phyloP scores from a whole-genome alignment of 1,140 invertebrate genomes.

The Orussus abietinus region DNA sequence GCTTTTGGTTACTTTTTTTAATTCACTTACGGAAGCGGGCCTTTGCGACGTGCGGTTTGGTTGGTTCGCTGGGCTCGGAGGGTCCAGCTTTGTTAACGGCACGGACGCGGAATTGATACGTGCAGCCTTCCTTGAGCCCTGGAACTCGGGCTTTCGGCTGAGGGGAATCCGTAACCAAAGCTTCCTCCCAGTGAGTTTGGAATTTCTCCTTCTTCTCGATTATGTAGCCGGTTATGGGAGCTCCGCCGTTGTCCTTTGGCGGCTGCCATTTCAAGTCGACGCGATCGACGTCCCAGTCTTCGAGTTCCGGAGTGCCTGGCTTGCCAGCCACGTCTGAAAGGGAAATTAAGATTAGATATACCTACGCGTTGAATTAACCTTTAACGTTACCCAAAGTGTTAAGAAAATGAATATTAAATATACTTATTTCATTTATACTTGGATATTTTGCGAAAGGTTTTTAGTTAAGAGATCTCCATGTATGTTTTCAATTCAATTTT shows the following conservation, averaged over 20 bases:
- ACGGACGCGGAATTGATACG: slow-evolving; percentile 88
- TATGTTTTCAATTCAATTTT: too few species aligned
- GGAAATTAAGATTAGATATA: neutral
- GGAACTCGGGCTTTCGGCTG: slow-evolving; percentile 77
- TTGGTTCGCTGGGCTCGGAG: slow-evolving; percentile 84
- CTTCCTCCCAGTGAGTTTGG: slow-evolving; percentile 83
- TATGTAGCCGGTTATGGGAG: slow-evolving; percentile 92
- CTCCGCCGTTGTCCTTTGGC: slow-evolving; percentile 86
- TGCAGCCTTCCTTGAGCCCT: slow-evolving; percentile 85
- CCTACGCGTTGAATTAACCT: too few species aligned
- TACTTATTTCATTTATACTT: too few species aligned
- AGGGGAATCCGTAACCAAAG: slow-evolving; percentile 73
- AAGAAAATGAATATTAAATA: too few species aligned
- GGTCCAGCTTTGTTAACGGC: slow-evolving; percentile 94
- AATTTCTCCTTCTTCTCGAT: slow-evolving; percentile 97
- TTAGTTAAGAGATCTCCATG: too few species aligned
- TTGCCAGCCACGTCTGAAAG: slow-evolving; percentile 75
- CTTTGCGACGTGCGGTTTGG: slow-evolving; percentile 83
- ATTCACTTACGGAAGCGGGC: slow-evolving; percentile 78
- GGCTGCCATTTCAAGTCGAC: slow-evolving; percentile 92
- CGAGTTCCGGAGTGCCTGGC: slow-evolving; percentile 82
- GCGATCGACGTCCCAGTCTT: slow-evolving; percentile 90
- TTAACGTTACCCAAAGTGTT: too few species aligned
- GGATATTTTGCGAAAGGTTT: too few species aligned
- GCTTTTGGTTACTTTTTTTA: neutral